A percentile compares a stretch with the other conserved stretches of the same genome.
Evolutionary conservation across 2,797 vertebrate species (phyloP).

Genomic region (Oryzias dopingdopingensis): DNA sequence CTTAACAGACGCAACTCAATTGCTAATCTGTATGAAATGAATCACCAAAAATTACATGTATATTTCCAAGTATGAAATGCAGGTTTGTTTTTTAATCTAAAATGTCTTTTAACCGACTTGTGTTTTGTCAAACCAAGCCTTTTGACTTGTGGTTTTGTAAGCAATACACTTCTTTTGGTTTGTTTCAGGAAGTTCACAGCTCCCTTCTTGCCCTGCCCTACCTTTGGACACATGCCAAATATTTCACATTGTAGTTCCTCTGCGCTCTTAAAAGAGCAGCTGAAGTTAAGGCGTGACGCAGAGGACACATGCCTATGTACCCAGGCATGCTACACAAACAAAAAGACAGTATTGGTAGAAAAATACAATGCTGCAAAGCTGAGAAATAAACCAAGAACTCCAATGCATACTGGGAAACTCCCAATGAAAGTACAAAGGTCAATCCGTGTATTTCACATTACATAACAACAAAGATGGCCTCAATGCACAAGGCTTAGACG

Average conservation of each 20-base stretch:
- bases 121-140: not conserved
- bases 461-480: slow-evolving; percentile 29
- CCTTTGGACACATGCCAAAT: slow-evolving; percentile 17
- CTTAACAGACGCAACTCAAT: not conserved
- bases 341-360: not conserved
- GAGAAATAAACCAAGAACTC: slow-evolving; percentile 2
- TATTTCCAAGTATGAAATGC: not conserved
- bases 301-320: slow-evolving; percentile 4
- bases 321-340: slow-evolving; percentile 9
- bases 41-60: not conserved
- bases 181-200: slow-evolving; percentile 9
- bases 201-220: not conserved
- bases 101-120: slow-evolving; percentile 2
- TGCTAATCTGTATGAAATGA: not conserved
- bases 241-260: slow-evolving; percentile 45
- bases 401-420: slow-evolving; percentile 19
- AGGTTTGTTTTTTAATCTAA: not conserved
- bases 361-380: not conserved
- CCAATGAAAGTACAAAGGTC: slow-evolving; percentile 33
- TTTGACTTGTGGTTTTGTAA: slow-evolving; percentile 7
- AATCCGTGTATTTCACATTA: slow-evolving; percentile 30
- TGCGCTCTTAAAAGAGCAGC: slow-evolving; percentile 44
- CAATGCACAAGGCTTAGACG: slow-evolving; percentile 21
- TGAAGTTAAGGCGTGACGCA: slow-evolving; percentile 42
- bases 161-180: slow-evolving; percentile 9